Percentiles rank a stretch among this genome's conserved stretches.
phyloP scores from a whole-genome alignment of 2,888 invertebrate species.

The Nomada flava region DNA sequence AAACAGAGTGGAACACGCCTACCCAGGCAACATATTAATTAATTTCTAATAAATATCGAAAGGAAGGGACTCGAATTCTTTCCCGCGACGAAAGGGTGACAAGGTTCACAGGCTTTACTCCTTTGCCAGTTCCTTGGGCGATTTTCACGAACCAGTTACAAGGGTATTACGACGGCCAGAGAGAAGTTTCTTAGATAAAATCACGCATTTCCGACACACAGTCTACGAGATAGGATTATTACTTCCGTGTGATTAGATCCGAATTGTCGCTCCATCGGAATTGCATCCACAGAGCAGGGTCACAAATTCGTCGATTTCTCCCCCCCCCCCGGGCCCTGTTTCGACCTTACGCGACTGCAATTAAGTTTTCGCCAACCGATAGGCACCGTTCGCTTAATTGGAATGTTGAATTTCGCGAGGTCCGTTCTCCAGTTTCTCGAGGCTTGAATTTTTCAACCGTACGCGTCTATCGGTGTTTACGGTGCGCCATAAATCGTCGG shows the following conservation, averaged over 20 bases:
- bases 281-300: constrained; percentile 37
- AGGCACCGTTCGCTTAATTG: constrained; percentile 66
- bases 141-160: too few relatives aligned
- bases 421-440: background rate
- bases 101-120: too few relatives aligned
- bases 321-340: constrained; percentile 11
- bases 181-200: constrained; percentile 15
- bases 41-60: too few relatives aligned
- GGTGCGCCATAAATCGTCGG: background rate
- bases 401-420: constrained; percentile 60
- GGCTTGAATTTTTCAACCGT: background rate
- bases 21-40: too few relatives aligned
- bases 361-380: constrained; percentile 65
- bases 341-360: constrained; percentile 59
- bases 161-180: too few relatives aligned
- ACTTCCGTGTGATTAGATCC: constrained; percentile 28
- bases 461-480: background rate
- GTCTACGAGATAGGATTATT: constrained; percentile 26
- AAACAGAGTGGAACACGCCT: too few relatives aligned
- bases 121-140: too few relatives aligned
- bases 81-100: too few relatives aligned
- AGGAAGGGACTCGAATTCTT: too few relatives aligned
- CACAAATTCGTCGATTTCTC: background rate
- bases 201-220: background rate
- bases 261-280: constrained; percentile 28